Evolutionary conservation across 2,113 vertebrate genomes (phyloP).

Genomic region (Porphyrio hochstetteri): DNA sequence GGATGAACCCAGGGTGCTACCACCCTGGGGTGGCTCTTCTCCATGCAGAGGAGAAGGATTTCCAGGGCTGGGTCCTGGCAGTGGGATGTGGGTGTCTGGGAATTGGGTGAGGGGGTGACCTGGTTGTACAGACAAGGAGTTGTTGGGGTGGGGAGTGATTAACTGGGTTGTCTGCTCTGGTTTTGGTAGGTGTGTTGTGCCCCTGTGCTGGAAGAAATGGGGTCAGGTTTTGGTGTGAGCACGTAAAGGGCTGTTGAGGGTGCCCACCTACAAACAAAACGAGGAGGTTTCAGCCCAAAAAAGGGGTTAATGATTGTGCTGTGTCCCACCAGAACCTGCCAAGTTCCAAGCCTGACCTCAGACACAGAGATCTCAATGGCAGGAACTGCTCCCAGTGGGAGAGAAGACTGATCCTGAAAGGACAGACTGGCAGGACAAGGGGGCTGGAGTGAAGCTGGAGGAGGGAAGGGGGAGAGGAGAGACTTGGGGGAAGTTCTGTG

Average conservation of each 20-base stretch:
- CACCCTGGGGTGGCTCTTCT: too few relatives aligned
- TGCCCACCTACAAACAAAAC: fast-evolving
- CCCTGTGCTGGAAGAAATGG: neutral
- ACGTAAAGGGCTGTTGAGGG: fast-evolving
- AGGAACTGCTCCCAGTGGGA: neutral
- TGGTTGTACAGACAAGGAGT: neutral
- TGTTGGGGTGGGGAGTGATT: fast-evolving
- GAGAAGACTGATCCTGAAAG: neutral
- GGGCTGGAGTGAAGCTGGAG: too few relatives aligned
- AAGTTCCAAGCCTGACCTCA: neutral
- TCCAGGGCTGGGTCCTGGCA: neutral
- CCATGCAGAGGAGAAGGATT: fast-evolving
- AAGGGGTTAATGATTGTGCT: fast-evolving
- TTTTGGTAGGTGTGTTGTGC: neutral
- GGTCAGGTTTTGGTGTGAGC: neutral
- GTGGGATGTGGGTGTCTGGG: fast-evolving
- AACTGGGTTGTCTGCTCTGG: fast-evolving
- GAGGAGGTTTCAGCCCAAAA: fast-evolving
- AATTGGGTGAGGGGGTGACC: neutral
- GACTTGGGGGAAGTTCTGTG: too few relatives aligned
- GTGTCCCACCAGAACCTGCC: neutral
- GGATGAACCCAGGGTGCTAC: neutral
- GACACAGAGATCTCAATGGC: neutral
- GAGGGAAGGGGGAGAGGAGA: too few relatives aligned
- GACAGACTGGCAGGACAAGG: too few relatives aligned